Conservation (phyloP, 1,140 invertebrate genomes). For the Gryllus bimaculatus region DNA sequence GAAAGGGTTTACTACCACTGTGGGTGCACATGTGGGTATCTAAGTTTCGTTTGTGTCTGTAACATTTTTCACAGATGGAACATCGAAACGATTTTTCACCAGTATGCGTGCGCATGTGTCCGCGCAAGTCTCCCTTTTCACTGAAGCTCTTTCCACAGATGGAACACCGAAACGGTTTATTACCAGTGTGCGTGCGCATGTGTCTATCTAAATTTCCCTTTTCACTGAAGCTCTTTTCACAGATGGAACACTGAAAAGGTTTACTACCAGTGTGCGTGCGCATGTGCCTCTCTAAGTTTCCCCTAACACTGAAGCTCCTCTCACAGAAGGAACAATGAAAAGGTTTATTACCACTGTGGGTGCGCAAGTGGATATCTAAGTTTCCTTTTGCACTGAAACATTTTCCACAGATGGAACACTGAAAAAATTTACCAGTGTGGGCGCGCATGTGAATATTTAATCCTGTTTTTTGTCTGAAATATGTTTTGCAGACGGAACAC, state of each 20-base stretch:
- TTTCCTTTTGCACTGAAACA: constrained; percentile 29
- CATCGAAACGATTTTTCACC: not conserved
- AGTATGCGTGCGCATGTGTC: constrained; percentile 6
- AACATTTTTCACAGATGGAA: too few relatives aligned
- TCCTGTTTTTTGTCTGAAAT: not conserved
- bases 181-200: not conserved
- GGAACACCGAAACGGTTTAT: constrained; percentile 11
- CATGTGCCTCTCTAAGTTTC: constrained; percentile 30
- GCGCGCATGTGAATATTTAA: constrained; percentile 36
- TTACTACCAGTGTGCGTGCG: constrained; percentile 29
- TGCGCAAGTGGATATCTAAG: constrained; percentile 28
- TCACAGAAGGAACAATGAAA: constrained; percentile 32
- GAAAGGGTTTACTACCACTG: too few relatives aligned
- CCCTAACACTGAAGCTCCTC: constrained; percentile 31
- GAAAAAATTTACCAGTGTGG: constrained; percentile 38
- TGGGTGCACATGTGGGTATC: too few relatives aligned
- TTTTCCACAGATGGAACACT: constrained; percentile 34
- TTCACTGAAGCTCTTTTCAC: constrained; percentile 16
- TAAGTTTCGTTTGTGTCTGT: too few relatives aligned
- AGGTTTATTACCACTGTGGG: constrained; percentile 28
- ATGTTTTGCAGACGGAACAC: not conserved
- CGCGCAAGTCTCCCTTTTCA: not conserved
- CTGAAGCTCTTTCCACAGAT: constrained; percentile 13
- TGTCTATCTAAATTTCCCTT: not conserved
- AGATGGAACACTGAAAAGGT: constrained; percentile 30